Percentiles rank a stretch among this genome's conserved stretches.
Evolutionary conservation across 1,140 invertebrate genomes (phyloP).

Genomic region (Drosophila trapezifrons): DNA sequence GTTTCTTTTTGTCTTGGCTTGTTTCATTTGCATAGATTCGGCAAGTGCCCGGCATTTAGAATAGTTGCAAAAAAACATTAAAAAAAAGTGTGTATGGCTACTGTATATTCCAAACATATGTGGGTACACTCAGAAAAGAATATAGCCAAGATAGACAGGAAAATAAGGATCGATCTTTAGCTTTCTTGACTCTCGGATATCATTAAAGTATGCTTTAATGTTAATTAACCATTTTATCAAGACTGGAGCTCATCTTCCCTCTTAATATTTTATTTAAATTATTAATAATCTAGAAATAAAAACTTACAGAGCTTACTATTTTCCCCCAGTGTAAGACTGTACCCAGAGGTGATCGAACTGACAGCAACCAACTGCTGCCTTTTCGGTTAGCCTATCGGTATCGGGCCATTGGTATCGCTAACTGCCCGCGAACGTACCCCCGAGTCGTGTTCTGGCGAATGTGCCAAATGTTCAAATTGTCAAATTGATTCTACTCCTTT

Average conservation of each 20-base stretch:
- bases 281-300: no score
- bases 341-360: slow-evolving; percentile 47
- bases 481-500: slow-evolving; percentile 69
- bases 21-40: slow-evolving; percentile 79
- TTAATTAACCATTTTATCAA: background rate
- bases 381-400: slow-evolving; percentile 42
- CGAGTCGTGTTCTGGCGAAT: slow-evolving; percentile 65
- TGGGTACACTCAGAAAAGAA: slow-evolving; percentile 5
- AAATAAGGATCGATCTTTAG: background rate
- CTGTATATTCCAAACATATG: slow-evolving; percentile 20
- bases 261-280: no score
- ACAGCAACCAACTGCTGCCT: slow-evolving; percentile 12
- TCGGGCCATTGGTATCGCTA: slow-evolving; percentile 13
- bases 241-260: no score
- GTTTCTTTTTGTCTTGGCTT: slow-evolving; percentile 30
- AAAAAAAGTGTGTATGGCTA: slow-evolving; percentile 28
- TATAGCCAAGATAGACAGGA: background rate
- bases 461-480: slow-evolving; percentile 75
- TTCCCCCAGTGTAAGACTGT: background rate
- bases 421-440: slow-evolving; percentile 33
- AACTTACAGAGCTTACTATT: background rate
- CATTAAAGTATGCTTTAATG: no score
- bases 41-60: slow-evolving; percentile 75
- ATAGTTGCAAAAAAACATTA: slow-evolving; percentile 48
- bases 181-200: background rate